A percentile compares a stretch with the other conserved stretches of the same genome.
Evolutionary conservation across 2,888 invertebrate genomes (phyloP).

Genomic region (Ischnus inquisitorius): DNA sequence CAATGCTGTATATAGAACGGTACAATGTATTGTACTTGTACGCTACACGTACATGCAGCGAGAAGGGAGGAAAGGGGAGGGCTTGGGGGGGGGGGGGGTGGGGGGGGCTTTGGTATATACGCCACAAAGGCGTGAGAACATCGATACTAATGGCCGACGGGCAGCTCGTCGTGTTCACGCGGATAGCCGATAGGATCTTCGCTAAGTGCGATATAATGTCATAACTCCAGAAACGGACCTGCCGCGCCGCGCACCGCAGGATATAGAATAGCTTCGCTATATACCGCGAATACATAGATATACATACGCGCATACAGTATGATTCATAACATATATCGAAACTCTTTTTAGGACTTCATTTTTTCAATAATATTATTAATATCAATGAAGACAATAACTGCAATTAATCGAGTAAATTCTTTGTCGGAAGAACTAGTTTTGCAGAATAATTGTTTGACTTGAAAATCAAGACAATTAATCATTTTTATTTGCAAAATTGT

Average conservation of each 20-base stretch:
- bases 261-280: conserved; percentile 40
- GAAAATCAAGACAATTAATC: no score
- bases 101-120: conserved; percentile 56
- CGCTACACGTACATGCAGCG: conserved; percentile 7
- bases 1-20: conserved; percentile 19
- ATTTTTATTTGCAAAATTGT: no score
- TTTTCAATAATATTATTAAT: no score
- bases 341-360: no score
- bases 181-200: conserved; percentile 78
- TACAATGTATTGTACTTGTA: conserved; percentile 45
- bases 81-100: no score
- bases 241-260: conserved; percentile 56
- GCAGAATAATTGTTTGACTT: no score
- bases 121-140: conserved; percentile 80
- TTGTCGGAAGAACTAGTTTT: no score
- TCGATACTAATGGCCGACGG: conserved; percentile 80
- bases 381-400: no score
- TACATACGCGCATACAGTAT: no score
- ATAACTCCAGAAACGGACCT: conserved; percentile 78
- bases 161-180: conserved; percentile 77
- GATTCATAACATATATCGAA: no score
- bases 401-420: no score
- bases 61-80: no score
- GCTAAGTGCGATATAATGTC: conserved; percentile 81
- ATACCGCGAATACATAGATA: conserved; percentile 7